Evolutionary conservation across 2,888 invertebrate genomes (phyloP).

Genomic region (Drosophila meridionalis): DNA sequence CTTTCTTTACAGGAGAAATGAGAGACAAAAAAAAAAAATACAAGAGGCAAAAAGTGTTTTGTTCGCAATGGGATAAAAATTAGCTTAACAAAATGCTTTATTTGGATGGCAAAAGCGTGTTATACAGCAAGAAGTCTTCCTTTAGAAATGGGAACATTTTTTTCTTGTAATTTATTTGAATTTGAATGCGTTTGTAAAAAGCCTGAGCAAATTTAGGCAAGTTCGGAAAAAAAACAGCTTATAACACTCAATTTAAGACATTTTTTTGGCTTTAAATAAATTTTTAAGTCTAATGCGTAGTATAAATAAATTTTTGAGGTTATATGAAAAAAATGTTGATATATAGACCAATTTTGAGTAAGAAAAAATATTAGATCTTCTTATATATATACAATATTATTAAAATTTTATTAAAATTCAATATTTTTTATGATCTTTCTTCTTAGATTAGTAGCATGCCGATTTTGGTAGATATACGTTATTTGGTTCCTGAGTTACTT

Average conservation of each 20-base stretch:
- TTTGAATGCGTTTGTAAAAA: constrained; percentile 56
- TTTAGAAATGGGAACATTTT: constrained; percentile 16
- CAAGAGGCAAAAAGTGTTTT: constrained; percentile 64
- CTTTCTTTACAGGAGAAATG: constrained; percentile 61
- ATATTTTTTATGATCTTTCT: background rate
- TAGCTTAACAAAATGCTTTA: constrained; percentile 78
- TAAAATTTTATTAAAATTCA: background rate
- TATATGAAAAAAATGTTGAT: background rate
- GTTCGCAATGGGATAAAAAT: constrained; percentile 78
- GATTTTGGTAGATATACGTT: background rate
- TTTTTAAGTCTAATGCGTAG: constrained; percentile 58
- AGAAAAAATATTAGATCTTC: background rate
- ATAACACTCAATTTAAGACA: constrained; percentile 76
- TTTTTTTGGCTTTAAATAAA: constrained; percentile 46
- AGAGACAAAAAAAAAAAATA: constrained; percentile 35
- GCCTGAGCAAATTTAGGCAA: constrained; percentile 34
- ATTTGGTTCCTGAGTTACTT: background rate
- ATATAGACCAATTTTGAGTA: background rate
- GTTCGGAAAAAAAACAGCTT: constrained; percentile 62
- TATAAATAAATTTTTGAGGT: constrained; percentile 23
- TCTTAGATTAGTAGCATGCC: background rate
- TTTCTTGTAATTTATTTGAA: constrained; percentile 41
- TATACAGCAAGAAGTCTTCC: constrained; percentile 61
- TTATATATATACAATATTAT: background rate
- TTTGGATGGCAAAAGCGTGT: constrained; percentile 77